Evolutionary conservation across 2,113 vertebrate species (phyloP), one percentile per base, ranked within the genome.

Genomic region (Brachyhypopomus occidentalis): DNA sequence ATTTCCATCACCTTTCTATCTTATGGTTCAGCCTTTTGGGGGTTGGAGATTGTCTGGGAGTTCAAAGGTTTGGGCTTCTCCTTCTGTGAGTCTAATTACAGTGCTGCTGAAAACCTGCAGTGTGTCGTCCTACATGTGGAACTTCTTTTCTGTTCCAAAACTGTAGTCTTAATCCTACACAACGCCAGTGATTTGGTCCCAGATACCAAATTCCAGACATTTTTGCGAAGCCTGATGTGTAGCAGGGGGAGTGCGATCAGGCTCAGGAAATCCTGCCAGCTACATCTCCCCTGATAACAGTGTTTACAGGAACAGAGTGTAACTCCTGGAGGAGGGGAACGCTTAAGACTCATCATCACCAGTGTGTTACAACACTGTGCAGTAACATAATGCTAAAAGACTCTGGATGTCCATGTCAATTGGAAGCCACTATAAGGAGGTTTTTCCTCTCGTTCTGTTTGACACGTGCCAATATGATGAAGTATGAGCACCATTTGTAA

Each of bases 181-280:
- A 73, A 7, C 25, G 45, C 4, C n/a, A 36, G 48, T 55, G 77
- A 79, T 59, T 48, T 72, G 20, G 20, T 60, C 23, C 25, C 11
- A 69, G 19, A 23, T 12, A 22, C 38, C 34, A 64, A 48, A 69
- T 52, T 52, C 45, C 45, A 41, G 58, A 16, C 16, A 25, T n/a
- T n/a, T 55, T 22, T 23, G 69, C 20, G 8, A 22, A 72, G 71
- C 23, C 12, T 75, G 62, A 69, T 59, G 17, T 58, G 79, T 75
- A 75, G 72, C 72, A 75, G 72, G 20, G 2, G n/a, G 38, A 85
- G 41, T 75, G 7, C 5, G 59, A 9, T 67, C n/a, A 25, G 8
- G 58, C 76, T 70, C 45, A 80, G 80, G 80, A 83, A 79, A 77
- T 85, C 73, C 84, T 85, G 84, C 72, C 79, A 77, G 22, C 41